These are phyloP conservation scores for Leptosomus discolor DNA, from an alignment of 2,113 vertebrate species.

Conservation along the genomic window DNA sequence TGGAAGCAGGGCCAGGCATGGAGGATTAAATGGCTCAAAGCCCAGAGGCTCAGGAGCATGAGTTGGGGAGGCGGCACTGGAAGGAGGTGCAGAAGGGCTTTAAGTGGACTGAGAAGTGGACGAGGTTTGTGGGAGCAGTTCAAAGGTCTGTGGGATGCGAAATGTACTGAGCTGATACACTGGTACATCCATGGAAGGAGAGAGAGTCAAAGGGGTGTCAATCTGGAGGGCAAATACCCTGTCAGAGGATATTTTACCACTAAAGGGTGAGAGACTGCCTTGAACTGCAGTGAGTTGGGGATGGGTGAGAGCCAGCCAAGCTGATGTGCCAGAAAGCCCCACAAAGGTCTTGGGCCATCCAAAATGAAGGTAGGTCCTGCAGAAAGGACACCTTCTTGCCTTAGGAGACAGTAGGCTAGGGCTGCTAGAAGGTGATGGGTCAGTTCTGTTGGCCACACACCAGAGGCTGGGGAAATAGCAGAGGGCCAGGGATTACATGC, in stretches of 20 bases:
- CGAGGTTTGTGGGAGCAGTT: fast-evolving
- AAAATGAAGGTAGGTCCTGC: neutral
- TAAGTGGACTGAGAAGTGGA: neutral
- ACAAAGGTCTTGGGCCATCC: neutral
- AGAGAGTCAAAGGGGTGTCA: neutral
- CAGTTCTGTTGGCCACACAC: neutral
- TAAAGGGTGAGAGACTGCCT: neutral
- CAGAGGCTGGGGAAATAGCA: neutral
- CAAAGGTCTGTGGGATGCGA: neutral
- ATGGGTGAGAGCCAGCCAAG: neutral
- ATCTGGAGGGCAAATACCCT: neutral
- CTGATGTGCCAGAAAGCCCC: neutral
- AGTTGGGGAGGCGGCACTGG: neutral
- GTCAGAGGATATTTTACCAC: neutral
- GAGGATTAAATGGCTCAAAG: neutral
- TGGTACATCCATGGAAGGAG: neutral
- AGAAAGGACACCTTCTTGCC: neutral
- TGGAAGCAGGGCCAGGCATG: neutral
- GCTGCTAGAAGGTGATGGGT: neutral
- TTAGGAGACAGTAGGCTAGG: neutral
- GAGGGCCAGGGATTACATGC: neutral
- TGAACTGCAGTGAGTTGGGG: neutral
- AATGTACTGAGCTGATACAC: fast-evolving
- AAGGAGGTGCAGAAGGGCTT: neutral
- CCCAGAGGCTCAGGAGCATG: neutral